Evolutionary conservation across 2,113 vertebrate species (phyloP), one percentile per base, ranked within the genome.

Genomic region (Astatoreochromis straeleni): DNA sequence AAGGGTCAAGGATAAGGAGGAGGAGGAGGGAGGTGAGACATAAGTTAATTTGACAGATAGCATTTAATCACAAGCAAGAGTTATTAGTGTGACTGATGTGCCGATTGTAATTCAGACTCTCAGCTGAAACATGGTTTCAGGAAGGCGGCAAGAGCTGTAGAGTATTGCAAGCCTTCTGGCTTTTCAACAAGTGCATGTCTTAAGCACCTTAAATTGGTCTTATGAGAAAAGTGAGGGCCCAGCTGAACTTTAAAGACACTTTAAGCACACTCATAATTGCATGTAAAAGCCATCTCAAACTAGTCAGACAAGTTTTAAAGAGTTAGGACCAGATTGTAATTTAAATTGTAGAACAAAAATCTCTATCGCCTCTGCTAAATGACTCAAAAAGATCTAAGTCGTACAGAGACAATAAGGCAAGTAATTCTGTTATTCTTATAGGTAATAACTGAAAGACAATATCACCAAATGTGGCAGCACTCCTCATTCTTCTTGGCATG

Each of bases 31-130:
- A 89, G 93, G 91, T 83, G 88, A 94, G 92, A 95, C 86, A 95
- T 82, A 85, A 88, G 96, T 96, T 96, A 96, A 94, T 96, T 94
- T 92, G 85, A 93, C 94, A 96, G 68, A 91, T 81, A 94, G 89
- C 87, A 95, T 89, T 92, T 84, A 90, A 81, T 91, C 89, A 95
- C 85, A 91, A 92, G 79, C 86, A 91, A 80, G 91, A 80, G 40
- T 84, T 87, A 91, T 85, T 80, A 90, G 84, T 88, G 70, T 75
- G 55, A 85, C 40, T 65, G 51, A 83, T 58, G 45, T 82, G 53
- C 60, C 49, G 21, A 80, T 33, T 58, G 14, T 14, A 13, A 51
- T 19, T 87, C 60, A 87, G 65, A 81, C 26, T 84, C 13, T 31
- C 13, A 10, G 42, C 10, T 73, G 10, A 35, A 85, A 90, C 51